These are phyloP conservation scores for Tipula helvola DNA, from an alignment of 2,888 invertebrate species.

Conservation along the genomic window DNA sequence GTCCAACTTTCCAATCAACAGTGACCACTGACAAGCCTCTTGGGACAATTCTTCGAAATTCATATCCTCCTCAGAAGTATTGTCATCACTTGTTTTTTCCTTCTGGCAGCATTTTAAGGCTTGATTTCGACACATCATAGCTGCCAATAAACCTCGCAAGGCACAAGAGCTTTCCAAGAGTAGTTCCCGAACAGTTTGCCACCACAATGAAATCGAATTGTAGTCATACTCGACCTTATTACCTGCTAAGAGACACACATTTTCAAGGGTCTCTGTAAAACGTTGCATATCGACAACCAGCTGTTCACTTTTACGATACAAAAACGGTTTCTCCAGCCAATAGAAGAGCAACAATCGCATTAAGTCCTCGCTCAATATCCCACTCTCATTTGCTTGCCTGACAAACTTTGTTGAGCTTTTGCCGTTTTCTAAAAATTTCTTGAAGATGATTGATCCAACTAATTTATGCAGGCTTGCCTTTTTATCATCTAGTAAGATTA, in stretches of 20 bases:
- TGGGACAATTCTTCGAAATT: conserved; percentile 73
- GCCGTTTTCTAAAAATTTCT: conserved; percentile 26
- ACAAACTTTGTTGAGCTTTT: conserved; percentile 35
- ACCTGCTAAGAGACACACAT: conserved; percentile 50
- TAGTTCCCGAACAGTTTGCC: conserved; percentile 62
- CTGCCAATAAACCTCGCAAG: conserved; percentile 66
- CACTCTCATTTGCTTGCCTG: conserved; percentile 20
- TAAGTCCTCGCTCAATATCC: conserved; percentile 44
- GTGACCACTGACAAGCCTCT: conserved; percentile 77
- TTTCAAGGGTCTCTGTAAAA: conserved; percentile 49
- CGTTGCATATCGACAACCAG: conserved; percentile 48
- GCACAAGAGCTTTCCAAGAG: conserved; percentile 62
- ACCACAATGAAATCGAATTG: conserved; percentile 65
- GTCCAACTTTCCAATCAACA: conserved; percentile 78
- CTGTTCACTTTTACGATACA: conserved; percentile 30
- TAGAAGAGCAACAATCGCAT: conserved; percentile 57
- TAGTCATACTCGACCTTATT: conserved; percentile 49
- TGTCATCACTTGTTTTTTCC: conserved; percentile 31
- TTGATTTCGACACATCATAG: conserved; percentile 70
- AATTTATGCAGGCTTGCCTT: conserved; percentile 25
- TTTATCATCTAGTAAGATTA: conserved; percentile 30
- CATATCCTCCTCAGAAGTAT: conserved; percentile 40
- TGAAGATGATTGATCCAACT: conserved; percentile 27
- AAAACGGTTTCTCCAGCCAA: conserved; percentile 52
- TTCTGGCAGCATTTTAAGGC: conserved; percentile 34